Percentiles rank a stretch among this genome's conserved stretches.
Conservation (phyloP, 2,888 invertebrate species). For the Eudasyphora cyanicolor region DNA sequence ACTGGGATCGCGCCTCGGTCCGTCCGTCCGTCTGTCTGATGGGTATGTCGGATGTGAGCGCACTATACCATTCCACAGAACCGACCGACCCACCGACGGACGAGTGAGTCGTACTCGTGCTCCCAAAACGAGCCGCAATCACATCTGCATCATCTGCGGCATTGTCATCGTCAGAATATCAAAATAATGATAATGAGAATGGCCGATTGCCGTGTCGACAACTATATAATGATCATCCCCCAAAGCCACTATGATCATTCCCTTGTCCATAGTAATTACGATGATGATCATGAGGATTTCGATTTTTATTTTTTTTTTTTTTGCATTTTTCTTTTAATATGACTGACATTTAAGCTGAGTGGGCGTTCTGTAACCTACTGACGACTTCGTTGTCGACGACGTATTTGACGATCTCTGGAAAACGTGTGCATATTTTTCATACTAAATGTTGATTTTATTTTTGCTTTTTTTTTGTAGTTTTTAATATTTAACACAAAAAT, state of each 20-base stretch:
- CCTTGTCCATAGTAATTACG: neutral
- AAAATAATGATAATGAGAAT: neutral
- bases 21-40: neutral
- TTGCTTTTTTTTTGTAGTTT: slow-evolving; percentile 10
- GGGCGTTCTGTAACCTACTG: slow-evolving; percentile 62
- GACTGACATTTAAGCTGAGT: slow-evolving; percentile 62
- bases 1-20: too few species aligned
- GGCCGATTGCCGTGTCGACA: neutral
- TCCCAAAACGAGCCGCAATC: neutral
- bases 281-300: slow-evolving; percentile 14
- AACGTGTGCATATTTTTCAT: neutral
- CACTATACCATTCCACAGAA: neutral
- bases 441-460: neutral
- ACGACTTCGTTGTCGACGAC: slow-evolving; percentile 14
- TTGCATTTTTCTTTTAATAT: slow-evolving; percentile 51
- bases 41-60: neutral
- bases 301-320: too few species aligned
- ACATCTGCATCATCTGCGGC: too few species aligned
- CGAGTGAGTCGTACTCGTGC: too few species aligned
- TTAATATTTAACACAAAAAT: slow-evolving; percentile 35
- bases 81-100: too few species aligned
- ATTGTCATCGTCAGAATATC: slow-evolving; percentile 10
- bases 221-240: slow-evolving; percentile 13
- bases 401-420: neutral
- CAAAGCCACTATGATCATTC: neutral